A percentile compares a stretch with the other conserved stretches of the same genome.
Conservation (phyloP, 2,797 vertebrate genomes). For the Valencia hispanica region DNA sequence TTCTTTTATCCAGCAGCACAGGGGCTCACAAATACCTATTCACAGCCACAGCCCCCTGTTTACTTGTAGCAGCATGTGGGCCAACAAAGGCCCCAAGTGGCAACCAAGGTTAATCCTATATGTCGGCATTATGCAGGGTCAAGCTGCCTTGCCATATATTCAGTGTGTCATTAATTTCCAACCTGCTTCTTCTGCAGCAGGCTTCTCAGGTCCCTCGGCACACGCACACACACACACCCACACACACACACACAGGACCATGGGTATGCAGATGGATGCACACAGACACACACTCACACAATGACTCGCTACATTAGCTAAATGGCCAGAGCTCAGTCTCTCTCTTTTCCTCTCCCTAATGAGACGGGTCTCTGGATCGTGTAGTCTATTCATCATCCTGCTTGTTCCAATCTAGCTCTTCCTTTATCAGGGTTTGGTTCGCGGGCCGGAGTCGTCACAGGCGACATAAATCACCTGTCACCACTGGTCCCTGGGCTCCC, state of each 20-base stretch:
- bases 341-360: constrained; percentile 83
- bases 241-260: constrained; percentile 31
- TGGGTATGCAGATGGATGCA: constrained; percentile 46
- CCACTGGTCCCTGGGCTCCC: constrained; percentile 82
- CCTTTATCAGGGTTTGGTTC: constrained; percentile 93
- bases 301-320: constrained; percentile 98
- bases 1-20: constrained; percentile 32
- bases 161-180: constrained; percentile 91
- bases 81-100: constrained; percentile 80
- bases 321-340: constrained; percentile 84
- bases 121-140: constrained; percentile 83
- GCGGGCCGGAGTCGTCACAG: constrained; percentile 92
- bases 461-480: constrained; percentile 95
- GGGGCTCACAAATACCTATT: constrained; percentile 70
- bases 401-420: constrained; percentile 95
- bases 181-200: constrained; percentile 79
- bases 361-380: constrained; percentile 94
- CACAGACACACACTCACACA: constrained; percentile 65
- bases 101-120: constrained; percentile 88
- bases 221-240: constrained; percentile 28
- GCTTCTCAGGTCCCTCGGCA: constrained; percentile 80
- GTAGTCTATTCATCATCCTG: constrained; percentile 99
- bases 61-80: constrained; percentile 68
- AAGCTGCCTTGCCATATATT: constrained; percentile 84
- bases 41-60: constrained; percentile 42